Base-by-base conservation (phyloP, 2,888 invertebrate species). In the Nebria salina region DNA sequence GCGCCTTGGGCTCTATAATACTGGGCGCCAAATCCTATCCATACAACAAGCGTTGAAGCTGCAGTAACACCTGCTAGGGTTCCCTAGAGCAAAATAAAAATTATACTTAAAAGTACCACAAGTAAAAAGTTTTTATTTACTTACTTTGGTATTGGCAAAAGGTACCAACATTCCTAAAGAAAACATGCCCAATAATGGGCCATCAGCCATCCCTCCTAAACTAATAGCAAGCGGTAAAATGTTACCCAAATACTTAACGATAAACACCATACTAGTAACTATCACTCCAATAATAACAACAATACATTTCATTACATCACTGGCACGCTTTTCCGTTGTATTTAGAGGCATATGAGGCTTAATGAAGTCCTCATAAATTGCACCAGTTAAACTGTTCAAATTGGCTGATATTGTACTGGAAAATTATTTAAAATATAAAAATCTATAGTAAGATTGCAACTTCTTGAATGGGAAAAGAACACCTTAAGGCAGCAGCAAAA, bases 401-500 rank as follows among this genome's bases (percentile, higher is more conserved):
- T 9, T 68, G 5, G 68, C 68, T 11, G 68, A 68, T 26, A 68
- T 68, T 11, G 68, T 68, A 26, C 68, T 68, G 68, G 7, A 68
- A 68, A 65, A 65, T 1, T n/a, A 65, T n/a, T 65, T 5, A 4
- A 54, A 54, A 54, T 54, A 7, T 54, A 7, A 54, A 54, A 25
- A 13, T 68, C 7, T n/a, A 25, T 9, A 15, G 26, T 11, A n/a
- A 68, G 7, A 11, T 6, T 7, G 20, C 9, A 15, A 26, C 2
- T 25, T 1, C 8, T 25, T 20, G 20, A 20, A 20, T 20, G 1
- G 20, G 3, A 2, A 25, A 11, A 25, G 26, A 65, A 74, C 83
- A 90, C 91, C 91, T 92, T 25, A 94, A 90, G 0, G 94, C 93
- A 0, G 94, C 93, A 85, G 93, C 93, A 84, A 94, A 93, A 70